These are phyloP conservation scores for Galeruca laticollis DNA, from an alignment of 2,888 invertebrate genomes.

Conservation along the genomic window DNA sequence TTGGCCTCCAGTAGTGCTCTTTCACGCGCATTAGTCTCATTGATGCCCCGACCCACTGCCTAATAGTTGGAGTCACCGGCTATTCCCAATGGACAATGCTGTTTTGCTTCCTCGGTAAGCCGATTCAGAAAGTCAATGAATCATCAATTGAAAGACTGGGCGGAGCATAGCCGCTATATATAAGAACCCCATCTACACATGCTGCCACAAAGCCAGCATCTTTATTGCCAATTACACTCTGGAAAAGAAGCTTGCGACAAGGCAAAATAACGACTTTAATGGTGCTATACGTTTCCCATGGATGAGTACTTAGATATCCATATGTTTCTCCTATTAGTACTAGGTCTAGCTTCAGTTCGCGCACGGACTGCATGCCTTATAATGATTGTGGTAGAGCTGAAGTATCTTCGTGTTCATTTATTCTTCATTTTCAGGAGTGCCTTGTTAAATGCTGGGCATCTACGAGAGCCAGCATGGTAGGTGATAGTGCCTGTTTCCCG, in stretches of 20 bases:
- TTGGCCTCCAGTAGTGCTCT: constrained; percentile 38
- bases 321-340: constrained; percentile 31
- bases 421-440: constrained; percentile 1
- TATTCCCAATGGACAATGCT: constrained; percentile 30
- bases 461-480: neutral
- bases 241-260: constrained; percentile 39
- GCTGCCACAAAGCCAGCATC: constrained; percentile 41
- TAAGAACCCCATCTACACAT: neutral
- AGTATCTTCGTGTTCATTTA: constrained; percentile 32
- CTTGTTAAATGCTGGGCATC: neutral
- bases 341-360: constrained; percentile 26
- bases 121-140: constrained; percentile 7
- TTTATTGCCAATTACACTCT: constrained; percentile 24
- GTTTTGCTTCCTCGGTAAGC: constrained; percentile 4
- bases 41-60: constrained; percentile 48
- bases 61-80: constrained; percentile 42
- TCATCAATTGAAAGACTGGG: constrained; percentile 3
- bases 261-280: constrained; percentile 45
- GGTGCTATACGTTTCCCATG: constrained; percentile 43
- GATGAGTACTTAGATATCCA: constrained; percentile 31
- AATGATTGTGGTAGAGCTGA: constrained; percentile 48
- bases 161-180: constrained; percentile 5
- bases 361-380: constrained; percentile 44
- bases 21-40: constrained; percentile 41
- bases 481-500: neutral